These are phyloP conservation scores for Solenopsis invicta DNA, from an alignment of 1,140 invertebrate species.

Conservation along the genomic window DNA sequence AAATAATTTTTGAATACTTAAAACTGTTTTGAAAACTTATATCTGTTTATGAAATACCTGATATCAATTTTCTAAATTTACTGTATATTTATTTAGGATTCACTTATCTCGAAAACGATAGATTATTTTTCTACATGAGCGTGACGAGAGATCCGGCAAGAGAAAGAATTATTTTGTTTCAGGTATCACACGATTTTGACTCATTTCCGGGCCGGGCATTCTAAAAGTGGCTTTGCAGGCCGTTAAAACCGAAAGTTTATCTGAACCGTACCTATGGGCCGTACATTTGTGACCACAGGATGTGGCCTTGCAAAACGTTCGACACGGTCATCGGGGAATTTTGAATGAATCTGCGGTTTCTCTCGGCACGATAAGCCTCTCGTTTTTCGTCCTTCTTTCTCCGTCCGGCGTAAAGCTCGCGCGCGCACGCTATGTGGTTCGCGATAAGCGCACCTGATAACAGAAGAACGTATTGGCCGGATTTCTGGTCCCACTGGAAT, in stretches of 20 bases:
- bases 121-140: background rate
- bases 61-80: background rate
- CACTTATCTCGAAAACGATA: background rate
- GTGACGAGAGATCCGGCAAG: background rate
- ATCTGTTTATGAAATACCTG: background rate
- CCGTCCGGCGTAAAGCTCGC: slow-evolving; percentile 29
- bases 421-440: slow-evolving; percentile 17
- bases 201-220: background rate
- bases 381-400: slow-evolving; percentile 24
- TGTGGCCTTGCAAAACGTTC: slow-evolving; percentile 42
- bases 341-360: slow-evolving; percentile 57
- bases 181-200: background rate
- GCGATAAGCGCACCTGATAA: slow-evolving; percentile 66
- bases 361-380: slow-evolving; percentile 41
- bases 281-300: slow-evolving; percentile 36
- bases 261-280: slow-evolving; percentile 24
- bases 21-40: too few species aligned
- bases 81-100: background rate
- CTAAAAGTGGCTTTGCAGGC: background rate
- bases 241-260: slow-evolving; percentile 51
- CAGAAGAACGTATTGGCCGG: slow-evolving; percentile 61
- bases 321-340: slow-evolving; percentile 27
- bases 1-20: too few species aligned
- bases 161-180: background rate
- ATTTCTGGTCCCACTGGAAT: slow-evolving; percentile 67